Base-by-base conservation (phyloP, 2,888 invertebrate genomes). In the Nebria salina region DNA sequence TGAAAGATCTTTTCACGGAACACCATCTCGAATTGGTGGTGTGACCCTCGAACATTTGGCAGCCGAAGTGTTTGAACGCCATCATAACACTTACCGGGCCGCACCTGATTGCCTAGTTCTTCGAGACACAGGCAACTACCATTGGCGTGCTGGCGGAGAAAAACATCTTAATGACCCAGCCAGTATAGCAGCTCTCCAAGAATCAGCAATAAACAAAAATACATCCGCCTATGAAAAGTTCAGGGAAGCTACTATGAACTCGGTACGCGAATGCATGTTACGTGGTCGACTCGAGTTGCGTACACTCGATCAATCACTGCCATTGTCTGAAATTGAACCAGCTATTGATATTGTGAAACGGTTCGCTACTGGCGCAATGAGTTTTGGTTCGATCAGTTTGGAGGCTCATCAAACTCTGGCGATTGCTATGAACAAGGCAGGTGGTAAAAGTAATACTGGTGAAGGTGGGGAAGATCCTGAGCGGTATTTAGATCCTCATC, bases 111-210 rank as follows among this genome's bases (percentile, higher is more conserved):
- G 93, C 84, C 88, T 94, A 3, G 92, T 95, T 34, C 90, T 97
- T 65, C 92, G 95, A 87, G 92, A 89, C 86, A 97, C 98, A 11
- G 99, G 99, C 7, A 94, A 94, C 86, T 99, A 96, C 89, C 98
- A 99, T 89, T 99, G 98, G 98, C 93, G 99, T 85, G 94, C 95
- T 83, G 98, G 97, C 15, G 99, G 99, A 2, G 99, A 99, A 90
- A 96, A 97, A 84, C 99, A 99, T 89, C 94, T 99, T 86, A 99
- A 99, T 88, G 98, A 99, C 87, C 99, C 99, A 0, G 90, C 93
- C 84, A 90, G 90, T 83, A 91, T 91, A 84, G 94, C 94, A n/a
- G 94, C 94, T 85, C 89, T 96, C 43, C 93, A 98, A 92, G 98
- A 98, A 88, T 98, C 99, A 0, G 94, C 97, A 0, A 89, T 92